Evolutionary conservation across 1,140 invertebrate species (phyloP).

Genomic region (Berghia stephanieae): DNA sequence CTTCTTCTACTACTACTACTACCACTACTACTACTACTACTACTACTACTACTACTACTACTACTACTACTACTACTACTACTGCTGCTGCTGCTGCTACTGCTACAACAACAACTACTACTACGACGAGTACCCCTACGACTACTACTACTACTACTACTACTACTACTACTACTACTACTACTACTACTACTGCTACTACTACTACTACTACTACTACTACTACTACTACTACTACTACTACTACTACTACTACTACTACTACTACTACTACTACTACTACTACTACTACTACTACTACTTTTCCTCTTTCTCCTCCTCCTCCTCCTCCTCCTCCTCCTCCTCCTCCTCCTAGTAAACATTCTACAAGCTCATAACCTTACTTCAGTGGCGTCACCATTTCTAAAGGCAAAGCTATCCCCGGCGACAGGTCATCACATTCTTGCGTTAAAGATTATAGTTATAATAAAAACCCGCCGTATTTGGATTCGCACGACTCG

Average conservation of each 20-base stretch:
- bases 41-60: neutral
- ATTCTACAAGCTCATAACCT: too few relatives aligned
- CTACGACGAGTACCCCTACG: too few relatives aligned
- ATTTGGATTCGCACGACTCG: too few relatives aligned
- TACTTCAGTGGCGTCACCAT: too few relatives aligned
- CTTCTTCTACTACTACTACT: neutral
- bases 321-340: neutral
- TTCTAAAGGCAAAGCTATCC: too few relatives aligned
- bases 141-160: too few relatives aligned
- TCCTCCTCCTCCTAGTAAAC: conserved; percentile 5
- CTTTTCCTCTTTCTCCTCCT: neutral
- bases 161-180: neutral
- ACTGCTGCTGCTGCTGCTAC: neutral
- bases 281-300: neutral
- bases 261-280: neutral
- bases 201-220: neutral
- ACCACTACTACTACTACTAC: neutral
- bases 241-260: neutral
- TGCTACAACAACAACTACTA: too few relatives aligned
- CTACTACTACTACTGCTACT: neutral
- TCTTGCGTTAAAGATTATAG: too few relatives aligned
- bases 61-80: neutral
- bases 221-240: conserved; percentile 4
- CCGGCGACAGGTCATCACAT: too few relatives aligned
- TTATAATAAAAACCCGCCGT: too few relatives aligned